Evolutionary conservation across 2,113 vertebrate species (phyloP), one percentile per base, ranked within the genome.

Genomic region (Eonycteris spelaea): DNA sequence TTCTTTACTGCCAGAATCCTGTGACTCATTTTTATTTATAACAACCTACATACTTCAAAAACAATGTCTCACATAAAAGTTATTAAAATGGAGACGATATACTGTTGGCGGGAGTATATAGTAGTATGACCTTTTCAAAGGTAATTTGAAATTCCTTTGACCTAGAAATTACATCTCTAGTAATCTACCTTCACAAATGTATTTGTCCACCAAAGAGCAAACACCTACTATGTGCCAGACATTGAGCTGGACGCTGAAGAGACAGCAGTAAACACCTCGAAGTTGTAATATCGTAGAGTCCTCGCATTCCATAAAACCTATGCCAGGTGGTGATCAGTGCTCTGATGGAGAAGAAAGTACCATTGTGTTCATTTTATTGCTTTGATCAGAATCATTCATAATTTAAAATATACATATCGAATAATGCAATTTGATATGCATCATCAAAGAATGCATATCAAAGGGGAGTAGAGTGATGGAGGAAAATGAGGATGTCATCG

Each of bases 21-120:
- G 28, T 73, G 89, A 92, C 71, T 92, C 71, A 43, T 73, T 84
- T 89, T 92, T 89, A 85, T 85, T 92, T 95, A 73, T 79, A 78
- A 85, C 33, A 92, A 73, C 45, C 65, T 79, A 65, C 65, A 59
- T 67, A 78, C 88, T 88, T 71, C 33, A 51, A 88, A 92, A 91
- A 75, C 26, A 51, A 11, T 53, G 84, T 57, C 45, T 48, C 22
- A 94, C 45, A 74, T 51, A 57, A 78, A 88, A 92, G 30, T 67
- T 51, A 84, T 84, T 48, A 80, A 92, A 61, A 92, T 78, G 55
- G 16, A 74, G 89, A 63, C 63, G 59, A 59, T 68, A 86, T 67
- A 85, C 71, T 73, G 2, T 65, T 67, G 7, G 78, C 53, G 78
- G 57, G 33, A 73, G 22, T 53, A 5, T 35, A 74, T 63, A 59